Conservation (phyloP, 1,140 invertebrate genomes). For the Chelonus insularis region DNA sequence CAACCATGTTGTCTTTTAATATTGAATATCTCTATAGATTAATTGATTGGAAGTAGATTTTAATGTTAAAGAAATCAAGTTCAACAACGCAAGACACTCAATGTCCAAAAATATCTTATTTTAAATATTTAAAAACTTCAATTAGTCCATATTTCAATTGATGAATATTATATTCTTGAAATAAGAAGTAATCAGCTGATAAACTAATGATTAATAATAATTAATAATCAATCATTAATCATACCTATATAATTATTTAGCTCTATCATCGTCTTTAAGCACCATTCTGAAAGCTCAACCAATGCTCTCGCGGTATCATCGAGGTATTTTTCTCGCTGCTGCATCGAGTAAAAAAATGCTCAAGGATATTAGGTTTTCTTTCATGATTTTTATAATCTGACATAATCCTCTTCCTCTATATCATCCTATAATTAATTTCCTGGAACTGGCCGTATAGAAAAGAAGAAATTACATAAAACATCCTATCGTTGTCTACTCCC, state of each 20-base stretch:
- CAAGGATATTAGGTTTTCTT: slow-evolving; percentile 18
- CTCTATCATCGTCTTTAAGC: slow-evolving; percentile 16
- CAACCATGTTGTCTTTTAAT: no score
- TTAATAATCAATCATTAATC: not conserved
- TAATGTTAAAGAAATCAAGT: not conserved
- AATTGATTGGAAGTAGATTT: no score
- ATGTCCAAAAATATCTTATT: slow-evolving; percentile 3
- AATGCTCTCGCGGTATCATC: slow-evolving; percentile 20
- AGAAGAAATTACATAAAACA: not conserved
- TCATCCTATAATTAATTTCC: slow-evolving; percentile 19
- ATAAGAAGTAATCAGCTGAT: not conserved
- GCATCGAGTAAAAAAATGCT: slow-evolving; percentile 17
- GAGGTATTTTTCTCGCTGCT: slow-evolving; percentile 23
- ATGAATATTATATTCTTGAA: not conserved
- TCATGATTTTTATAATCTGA: not conserved
- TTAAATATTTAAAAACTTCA: not conserved
- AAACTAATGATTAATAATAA: not conserved
- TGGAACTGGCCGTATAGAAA: slow-evolving; percentile 18
- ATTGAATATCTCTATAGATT: no score
- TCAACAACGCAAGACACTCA: slow-evolving; percentile 20
- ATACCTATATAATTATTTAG: not conserved
- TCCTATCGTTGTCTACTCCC: not conserved
- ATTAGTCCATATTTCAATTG: no score
- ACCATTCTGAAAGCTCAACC: slow-evolving; percentile 14
- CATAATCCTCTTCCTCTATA: not conserved